These are phyloP conservation scores for Lypha dubia DNA, from an alignment of 2,888 invertebrate genomes.

Conservation along the genomic window DNA sequence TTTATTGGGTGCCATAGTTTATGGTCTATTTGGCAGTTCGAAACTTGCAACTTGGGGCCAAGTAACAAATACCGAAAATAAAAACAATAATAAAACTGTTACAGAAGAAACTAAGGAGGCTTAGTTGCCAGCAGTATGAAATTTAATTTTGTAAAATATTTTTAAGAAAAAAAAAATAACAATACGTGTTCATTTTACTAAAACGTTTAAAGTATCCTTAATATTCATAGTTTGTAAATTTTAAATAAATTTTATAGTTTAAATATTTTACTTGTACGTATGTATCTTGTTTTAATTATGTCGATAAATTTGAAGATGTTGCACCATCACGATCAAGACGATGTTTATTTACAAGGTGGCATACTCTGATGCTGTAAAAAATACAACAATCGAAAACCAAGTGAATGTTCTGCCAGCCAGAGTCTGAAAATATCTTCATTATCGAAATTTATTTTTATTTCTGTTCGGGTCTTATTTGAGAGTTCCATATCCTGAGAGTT, in stretches of 20 bases:
- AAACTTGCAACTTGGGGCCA: constrained; percentile 83
- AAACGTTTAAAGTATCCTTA: background rate
- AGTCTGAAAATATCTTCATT: no score
- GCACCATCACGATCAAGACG: no score
- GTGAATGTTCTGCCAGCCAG: no score
- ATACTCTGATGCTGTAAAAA: no score
- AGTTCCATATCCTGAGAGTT: no score
- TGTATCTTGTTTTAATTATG: no score
- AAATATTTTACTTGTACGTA: background rate
- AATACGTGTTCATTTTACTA: background rate
- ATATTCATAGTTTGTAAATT: background rate
- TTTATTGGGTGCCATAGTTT: constrained; percentile 80
- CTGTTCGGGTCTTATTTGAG: no score
- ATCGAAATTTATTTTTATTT: no score
- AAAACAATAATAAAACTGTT: constrained; percentile 26
- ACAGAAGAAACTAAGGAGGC: background rate
- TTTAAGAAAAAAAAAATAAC: background rate
- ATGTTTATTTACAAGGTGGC: no score
- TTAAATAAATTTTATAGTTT: constrained; percentile 12
- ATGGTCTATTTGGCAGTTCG: constrained; percentile 82
- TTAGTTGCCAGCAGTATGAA: background rate
- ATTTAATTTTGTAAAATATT: background rate
- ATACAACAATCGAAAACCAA: no score
- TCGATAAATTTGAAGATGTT: no score
- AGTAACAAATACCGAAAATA: constrained; percentile 29